Evolutionary conservation across 2,888 invertebrate genomes (phyloP), one percentile per base, ranked within the genome.

Genomic region (Scrobipalpa atriplicella): DNA sequence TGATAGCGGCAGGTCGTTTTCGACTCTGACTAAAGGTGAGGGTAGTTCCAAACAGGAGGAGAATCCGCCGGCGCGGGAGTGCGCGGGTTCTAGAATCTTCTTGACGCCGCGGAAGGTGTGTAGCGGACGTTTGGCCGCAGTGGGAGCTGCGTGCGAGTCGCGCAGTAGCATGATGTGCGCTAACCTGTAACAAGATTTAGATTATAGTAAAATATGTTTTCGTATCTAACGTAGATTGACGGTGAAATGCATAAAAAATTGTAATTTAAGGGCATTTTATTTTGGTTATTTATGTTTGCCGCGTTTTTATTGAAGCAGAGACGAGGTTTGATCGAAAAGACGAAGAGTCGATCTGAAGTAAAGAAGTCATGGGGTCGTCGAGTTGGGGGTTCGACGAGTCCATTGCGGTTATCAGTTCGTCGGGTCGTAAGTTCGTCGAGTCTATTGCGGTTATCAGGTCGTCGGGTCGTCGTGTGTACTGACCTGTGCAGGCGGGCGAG

Each of bases 151-250:
- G 86, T 96, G 96, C 66, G 96, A 94, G 91, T 97, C 97, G 74
- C 96, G 95, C 73, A 96, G 94, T 83, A 97, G 96, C 95, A 98
- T 98, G 69, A 96, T 95, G 87, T 97, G 96, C 64, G 97, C 97
- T 9, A 97, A 95, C 74, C 95, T 47, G n/a, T 47, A 47, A 47
- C n/a, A 47, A 47, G 1, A 13, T 43, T 43, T 11, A 0, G 5
- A 47, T n/a, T 47, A 2, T 43, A 3, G n/a, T n/a, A 13, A 41
- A 41, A 41, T 41, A 8, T 41, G 11, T 2, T 41, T 11, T 2
- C 9, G 41, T 2, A 1, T 8, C 41, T 8, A 2, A 8, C 1
- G 41, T n/a, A n/a, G n/a, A n/a, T n/a, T n/a, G n/a, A n/a, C n/a
- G n/a, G n/a, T n/a, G n/a, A n/a, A n/a, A n/a, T n/a, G n/a, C n/a